Conservation (phyloP, 2,797 vertebrate genomes). For the Erethizon dorsatum region DNA sequence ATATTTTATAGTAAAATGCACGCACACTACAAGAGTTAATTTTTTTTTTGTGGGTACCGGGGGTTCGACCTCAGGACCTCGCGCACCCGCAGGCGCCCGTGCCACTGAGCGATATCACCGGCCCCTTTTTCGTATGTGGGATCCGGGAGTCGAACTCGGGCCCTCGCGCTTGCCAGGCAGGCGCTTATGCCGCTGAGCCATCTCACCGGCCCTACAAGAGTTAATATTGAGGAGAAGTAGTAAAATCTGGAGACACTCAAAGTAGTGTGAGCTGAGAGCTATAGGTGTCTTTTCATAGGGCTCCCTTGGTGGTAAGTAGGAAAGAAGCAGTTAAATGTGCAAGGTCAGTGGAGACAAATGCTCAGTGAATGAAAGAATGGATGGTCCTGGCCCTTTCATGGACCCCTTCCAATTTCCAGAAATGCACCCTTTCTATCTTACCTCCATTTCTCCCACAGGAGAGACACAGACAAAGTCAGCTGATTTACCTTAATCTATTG, state of each 20-base stretch:
- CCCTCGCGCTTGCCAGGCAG: too few species aligned
- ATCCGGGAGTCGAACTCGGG: too few species aligned
- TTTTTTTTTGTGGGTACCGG: too few species aligned
- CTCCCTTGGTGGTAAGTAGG: neutral
- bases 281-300: neutral
- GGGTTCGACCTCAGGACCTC: too few species aligned
- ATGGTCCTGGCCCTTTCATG: neutral
- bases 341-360: conserved; percentile 10
- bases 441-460: conserved; percentile 44
- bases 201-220: too few species aligned
- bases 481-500: conserved; percentile 67
- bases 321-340: conserved; percentile 42
- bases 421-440: conserved; percentile 50
- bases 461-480: conserved; percentile 51
- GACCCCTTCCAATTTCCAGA: conserved; percentile 46
- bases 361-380: conserved; percentile 47
- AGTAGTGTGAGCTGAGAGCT: neutral
- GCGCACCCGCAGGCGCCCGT: too few species aligned
- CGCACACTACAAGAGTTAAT: conserved; percentile 6
- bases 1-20: conserved; percentile 48
- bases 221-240: neutral
- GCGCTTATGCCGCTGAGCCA: too few species aligned
- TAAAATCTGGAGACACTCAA: neutral
- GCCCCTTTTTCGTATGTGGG: too few species aligned
- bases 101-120: too few species aligned